Percentiles rank a stretch among this genome's conserved stretches.
These are phyloP conservation scores for Parthenolecanium corni DNA, from an alignment of 2,888 invertebrate genomes.

Conservation along the genomic window DNA sequence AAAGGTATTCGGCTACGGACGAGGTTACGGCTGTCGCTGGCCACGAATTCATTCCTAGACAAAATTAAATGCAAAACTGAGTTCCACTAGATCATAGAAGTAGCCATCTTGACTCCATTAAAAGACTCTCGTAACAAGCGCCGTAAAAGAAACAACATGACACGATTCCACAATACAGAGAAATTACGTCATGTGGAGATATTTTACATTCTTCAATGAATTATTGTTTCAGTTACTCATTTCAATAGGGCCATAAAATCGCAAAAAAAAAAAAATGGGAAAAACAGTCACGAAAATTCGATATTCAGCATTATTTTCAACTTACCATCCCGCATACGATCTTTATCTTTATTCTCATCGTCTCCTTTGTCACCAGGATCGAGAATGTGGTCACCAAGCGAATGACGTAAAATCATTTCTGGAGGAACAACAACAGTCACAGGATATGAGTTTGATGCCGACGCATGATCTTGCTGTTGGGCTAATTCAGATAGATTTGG, in stretches of 20 bases:
- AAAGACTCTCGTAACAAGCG: too few species aligned
- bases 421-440: conserved; percentile 36
- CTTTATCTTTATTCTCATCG: conserved; percentile 36
- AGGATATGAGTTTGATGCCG: conserved; percentile 38
- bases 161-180: too few species aligned
- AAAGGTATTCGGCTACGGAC: conserved; percentile 44
- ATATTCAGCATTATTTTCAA: too few species aligned
- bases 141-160: too few species aligned
- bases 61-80: background rate
- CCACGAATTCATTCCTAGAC: conserved; percentile 20
- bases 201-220: too few species aligned
- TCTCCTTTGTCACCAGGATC: conserved; percentile 37
- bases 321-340: conserved; percentile 26
- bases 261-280: too few species aligned
- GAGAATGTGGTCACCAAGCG: conserved; percentile 16
- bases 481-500: conserved; percentile 34
- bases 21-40: conserved; percentile 16
- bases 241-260: too few species aligned
- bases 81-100: background rate
- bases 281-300: too few species aligned
- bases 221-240: too few species aligned
- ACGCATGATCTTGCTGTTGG: conserved; percentile 35
- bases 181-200: too few species aligned
- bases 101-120: too few species aligned
- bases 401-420: conserved; percentile 30